These are phyloP conservation scores for Poeciliopsis gracilis DNA, from an alignment of 2,797 vertebrate genomes.

Conservation along the genomic window DNA sequence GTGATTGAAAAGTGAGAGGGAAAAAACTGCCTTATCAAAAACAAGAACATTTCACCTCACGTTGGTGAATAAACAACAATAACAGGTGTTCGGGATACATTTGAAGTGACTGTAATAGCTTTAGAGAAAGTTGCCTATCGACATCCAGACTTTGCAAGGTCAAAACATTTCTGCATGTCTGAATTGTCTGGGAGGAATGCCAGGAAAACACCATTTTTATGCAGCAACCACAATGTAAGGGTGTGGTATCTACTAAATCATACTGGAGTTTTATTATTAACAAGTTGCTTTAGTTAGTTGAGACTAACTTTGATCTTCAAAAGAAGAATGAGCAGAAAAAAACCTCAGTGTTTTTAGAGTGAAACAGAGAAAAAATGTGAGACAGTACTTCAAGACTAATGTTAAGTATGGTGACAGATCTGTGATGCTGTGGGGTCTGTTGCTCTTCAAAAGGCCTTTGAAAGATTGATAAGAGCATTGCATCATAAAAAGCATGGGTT, in stretches of 20 bases:
- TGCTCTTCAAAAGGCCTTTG: not conserved
- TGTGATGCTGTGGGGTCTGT: not conserved
- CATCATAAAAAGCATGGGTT: not conserved
- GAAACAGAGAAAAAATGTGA: not conserved
- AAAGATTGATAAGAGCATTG: not conserved
- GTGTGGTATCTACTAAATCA: not conserved
- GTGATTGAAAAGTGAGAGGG: not conserved
- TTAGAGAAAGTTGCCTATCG: not conserved
- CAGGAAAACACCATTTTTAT: not conserved
- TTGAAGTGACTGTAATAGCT: not conserved
- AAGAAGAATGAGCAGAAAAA: not conserved
- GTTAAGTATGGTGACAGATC: not conserved
- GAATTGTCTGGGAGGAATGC: not conserved
- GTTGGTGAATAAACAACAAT: not conserved
- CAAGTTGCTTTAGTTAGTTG: not conserved
- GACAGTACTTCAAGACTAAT: not conserved
- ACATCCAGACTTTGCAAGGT: not conserved
- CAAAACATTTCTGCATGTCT: not conserved
- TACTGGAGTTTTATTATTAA: not conserved
- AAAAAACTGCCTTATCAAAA: not conserved
- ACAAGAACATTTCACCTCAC: not conserved
- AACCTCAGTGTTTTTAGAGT: not conserved
- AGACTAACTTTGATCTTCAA: not conserved
- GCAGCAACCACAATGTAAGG: not conserved
- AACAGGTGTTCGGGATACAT: not conserved